Evolutionary conservation across 2,797 vertebrate species (phyloP), one percentile per base, ranked within the genome.

Genomic region (Hemibagrus guttatus): DNA sequence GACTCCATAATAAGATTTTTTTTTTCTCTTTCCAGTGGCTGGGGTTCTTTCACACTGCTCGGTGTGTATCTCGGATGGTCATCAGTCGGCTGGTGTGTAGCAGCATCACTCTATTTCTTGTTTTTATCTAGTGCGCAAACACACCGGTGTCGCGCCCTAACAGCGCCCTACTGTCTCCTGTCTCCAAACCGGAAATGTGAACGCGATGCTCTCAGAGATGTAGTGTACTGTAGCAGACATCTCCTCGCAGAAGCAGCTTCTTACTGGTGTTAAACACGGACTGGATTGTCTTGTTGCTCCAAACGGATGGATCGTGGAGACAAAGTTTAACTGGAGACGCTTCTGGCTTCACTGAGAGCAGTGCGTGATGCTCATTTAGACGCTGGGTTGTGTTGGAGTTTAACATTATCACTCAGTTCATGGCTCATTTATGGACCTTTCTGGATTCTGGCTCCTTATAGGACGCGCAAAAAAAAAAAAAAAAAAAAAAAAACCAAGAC

Each of bases 171-270:
- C 64, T 39, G 66, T 71, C 80, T 81, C 80, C 61, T 66, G 80
- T 81, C 82, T 66, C 56, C 74, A 85, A 26, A 72, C 42, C 19
- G 68, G 42, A 86, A 61, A 84, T 81, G 84, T 82, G 81, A 82
- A 54, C 46, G 76, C 83, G 54, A 81, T 84, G 84, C 63, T 79
- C 64, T 83, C 31, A 52, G 23, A 26, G 71, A 69, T 56, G 52
- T 46, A 80, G 81, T 49, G 46, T 49, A 49, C 7, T 83, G 46
- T 11, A 83, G 81, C 31, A 81, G 58, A 82, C 85, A 88, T 59
- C 83, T 86, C 76, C 17, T 63, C 71, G 13, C 31, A n/a, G 28
- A 79, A 35, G n/a, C 52, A 52, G 9, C 80, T 66, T 68, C 63
- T 82, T 52, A 0, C 42, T 23, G n/a, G 16, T 54, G 61, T n/a